phyloP scores from a whole-genome alignment of 2,113 vertebrate genomes.

The Cinclus cinclus region DNA sequence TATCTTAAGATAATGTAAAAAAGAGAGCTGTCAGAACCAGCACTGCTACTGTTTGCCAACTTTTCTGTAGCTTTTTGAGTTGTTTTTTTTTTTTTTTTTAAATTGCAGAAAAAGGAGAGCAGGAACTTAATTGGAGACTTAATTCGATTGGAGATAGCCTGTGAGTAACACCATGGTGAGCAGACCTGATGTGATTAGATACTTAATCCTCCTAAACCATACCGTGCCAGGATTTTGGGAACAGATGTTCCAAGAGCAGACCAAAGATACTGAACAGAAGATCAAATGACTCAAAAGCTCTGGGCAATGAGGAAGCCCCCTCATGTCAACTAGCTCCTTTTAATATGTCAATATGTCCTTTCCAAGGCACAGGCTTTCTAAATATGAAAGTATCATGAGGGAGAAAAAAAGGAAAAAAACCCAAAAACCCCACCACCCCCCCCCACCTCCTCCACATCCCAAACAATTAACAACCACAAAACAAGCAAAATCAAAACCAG shows the following conservation, averaged over 20 bases:
- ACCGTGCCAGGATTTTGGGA: constrained; percentile 15
- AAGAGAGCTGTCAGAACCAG: background rate
- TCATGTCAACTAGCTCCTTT: background rate
- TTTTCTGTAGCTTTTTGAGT: background rate
- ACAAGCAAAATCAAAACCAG: background rate
- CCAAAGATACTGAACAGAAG: constrained; percentile 18
- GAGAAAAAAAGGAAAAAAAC: no score
- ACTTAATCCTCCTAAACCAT: constrained; percentile 4
- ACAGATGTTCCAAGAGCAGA: constrained; percentile 54
- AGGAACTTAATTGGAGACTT: background rate
- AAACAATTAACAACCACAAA: background rate
- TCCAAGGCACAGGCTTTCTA: background rate
- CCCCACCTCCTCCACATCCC: no score
- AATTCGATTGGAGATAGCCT: constrained; percentile 16
- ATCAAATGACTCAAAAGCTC: background rate
- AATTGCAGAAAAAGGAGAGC: background rate
- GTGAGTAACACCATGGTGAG: background rate
- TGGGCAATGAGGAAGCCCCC: background rate
- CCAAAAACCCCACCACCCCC: no score
- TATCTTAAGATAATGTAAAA: background rate
- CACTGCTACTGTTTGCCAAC: background rate
- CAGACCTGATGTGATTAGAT: constrained; percentile 30
- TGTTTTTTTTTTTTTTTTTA: background rate
- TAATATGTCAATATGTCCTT: background rate
- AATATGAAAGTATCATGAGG: background rate